Evolutionary conservation across 2,797 vertebrate species (phyloP), one percentile per base, ranked within the genome.

Genomic region (Aldrovandia affinis): DNA sequence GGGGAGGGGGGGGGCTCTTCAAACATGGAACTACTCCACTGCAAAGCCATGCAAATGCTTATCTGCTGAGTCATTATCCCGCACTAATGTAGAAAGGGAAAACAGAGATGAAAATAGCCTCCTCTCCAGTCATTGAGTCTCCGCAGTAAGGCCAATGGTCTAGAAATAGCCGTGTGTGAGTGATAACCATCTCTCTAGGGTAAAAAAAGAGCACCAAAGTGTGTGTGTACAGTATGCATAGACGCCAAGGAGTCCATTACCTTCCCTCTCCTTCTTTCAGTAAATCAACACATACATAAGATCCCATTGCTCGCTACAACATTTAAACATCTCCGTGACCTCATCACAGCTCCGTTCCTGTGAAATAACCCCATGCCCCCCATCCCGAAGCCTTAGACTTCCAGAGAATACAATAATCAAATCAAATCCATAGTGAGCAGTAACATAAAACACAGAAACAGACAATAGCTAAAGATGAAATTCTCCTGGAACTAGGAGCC

Each of bases 101-200:
- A 89, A 80, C 20, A 2, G 65, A 73, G 75, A 70, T 83, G 81
- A 81, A 81, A 81, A 33, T 86, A 30, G 63, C 39, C 81, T 65
- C 39, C 68, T 81, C n/a, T 50, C 36, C 36, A 81, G 39, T 3
- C 55, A 61, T 81, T 7, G 9, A 73, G 44, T 63, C 70, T 68
- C 3, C 63, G 73, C 36, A 78, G 59, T 79, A 55, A 83, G 28
- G 28, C 77, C 63, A 55, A 82, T 25, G 47, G 81, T 78, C 44
- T 83, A 86, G 81, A 61, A 70, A 20, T 54, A 70, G 83, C 22
- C 77, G 30, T 18, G 39, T 42, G 73, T 75, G 65, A 59, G 82
- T 39, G 87, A 91, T 89, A 84, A 85, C 78, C 79, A 88, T 90
- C 87, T 84, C 42, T 47, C 42, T 75, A 39, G 30, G 70, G 70